Evolutionary conservation across 2,888 invertebrate species (phyloP), one percentile per base, ranked within the genome.

Genomic region (Eristalis pertinax): DNA sequence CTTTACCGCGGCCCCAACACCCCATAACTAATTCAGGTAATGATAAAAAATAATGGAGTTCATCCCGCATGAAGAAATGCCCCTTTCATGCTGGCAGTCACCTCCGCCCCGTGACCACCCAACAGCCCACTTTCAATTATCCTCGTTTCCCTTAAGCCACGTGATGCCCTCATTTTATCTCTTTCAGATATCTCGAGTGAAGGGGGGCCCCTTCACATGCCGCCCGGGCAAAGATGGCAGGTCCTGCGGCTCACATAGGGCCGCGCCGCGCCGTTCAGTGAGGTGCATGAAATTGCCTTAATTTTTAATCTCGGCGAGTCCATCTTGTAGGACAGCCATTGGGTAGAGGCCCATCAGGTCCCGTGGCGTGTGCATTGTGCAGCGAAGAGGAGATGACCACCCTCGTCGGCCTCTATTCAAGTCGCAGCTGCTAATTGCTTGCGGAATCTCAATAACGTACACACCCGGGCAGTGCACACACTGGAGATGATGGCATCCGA

Each of bases 31-130:
- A 86, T 83, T 82, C 86, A 83, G 78, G 86, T 83, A 83, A 86
- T 79, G 83, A 78, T 86, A 67, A 86, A 78, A 73, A 83, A 86
- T 86, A 86, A 86, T 83, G 64, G 83, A 78, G 78, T 82, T 82
- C 86, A 78, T 74, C 82, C 78, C 65, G 85, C 69, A 82, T 58
- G 69, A 62, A 81, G 41, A 63, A 64, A 85, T 76, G 58, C 50
- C 63, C 38, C 38, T 38, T 73, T 64, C 63, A 69, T 67, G 13
- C 38, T 32, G 50, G 63, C n/a, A n/a, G n/a, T n/a, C n/a, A n/a
- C n/a, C n/a, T n/a, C n/a, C n/a, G 29, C 62, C 67, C 60, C 56
- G 10, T 50, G 75, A 41, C 38, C 29, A 15, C n/a, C 24, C 22
- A 22, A 26, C 58, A 11, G 32, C 64, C 83, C 83, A 75, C 41